Evolutionary conservation across 2,113 vertebrate genomes (phyloP).

Genomic region (Peromyscus polionotus): DNA sequence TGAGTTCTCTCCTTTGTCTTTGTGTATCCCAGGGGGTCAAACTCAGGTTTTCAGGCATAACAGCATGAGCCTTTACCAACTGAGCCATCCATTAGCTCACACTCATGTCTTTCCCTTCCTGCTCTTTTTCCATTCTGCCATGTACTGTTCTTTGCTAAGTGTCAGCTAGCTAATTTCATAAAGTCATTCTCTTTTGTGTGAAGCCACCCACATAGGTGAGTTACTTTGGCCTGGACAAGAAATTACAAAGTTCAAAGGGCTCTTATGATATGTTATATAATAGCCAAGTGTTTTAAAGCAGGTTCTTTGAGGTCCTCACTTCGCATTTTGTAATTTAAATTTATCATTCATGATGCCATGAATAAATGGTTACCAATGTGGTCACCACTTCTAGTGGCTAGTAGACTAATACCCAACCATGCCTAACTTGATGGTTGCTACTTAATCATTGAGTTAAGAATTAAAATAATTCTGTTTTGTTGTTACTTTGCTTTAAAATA

Average conservation of each 20-base stretch:
- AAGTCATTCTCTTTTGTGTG: background rate
- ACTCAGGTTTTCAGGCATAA: background rate
- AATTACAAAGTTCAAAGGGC: background rate
- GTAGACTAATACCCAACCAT: background rate
- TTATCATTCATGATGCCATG: background rate
- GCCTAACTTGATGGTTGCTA: background rate
- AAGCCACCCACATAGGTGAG: background rate
- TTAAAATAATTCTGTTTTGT: background rate
- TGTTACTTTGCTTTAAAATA: background rate
- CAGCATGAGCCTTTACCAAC: background rate
- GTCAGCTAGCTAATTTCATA: background rate
- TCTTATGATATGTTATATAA: background rate
- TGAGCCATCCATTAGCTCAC: background rate
- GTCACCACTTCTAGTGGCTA: background rate
- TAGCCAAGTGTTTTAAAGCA: background rate
- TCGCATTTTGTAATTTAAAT: background rate
- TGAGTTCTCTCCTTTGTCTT: background rate
- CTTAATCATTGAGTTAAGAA: background rate
- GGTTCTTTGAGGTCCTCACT: background rate
- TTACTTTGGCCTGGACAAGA: background rate
- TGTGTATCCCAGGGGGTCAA: background rate
- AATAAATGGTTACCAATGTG: background rate
- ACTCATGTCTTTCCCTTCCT: background rate
- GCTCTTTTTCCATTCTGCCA: background rate
- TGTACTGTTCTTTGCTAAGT: background rate